Conservation (phyloP, 2,797 vertebrate genomes). For the Hyperoplus immaculatus region DNA sequence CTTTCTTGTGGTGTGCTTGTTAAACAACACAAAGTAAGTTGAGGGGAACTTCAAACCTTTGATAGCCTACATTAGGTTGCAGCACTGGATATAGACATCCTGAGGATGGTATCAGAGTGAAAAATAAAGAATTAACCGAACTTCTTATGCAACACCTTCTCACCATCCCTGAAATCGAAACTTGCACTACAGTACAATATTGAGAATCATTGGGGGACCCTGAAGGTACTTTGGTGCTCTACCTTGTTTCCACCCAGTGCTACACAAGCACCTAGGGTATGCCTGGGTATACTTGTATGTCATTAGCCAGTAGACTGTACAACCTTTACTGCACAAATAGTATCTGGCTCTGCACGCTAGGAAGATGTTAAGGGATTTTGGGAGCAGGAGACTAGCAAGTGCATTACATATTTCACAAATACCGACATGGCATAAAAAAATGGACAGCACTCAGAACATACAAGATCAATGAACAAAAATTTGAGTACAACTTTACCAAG, state of each 20-base stretch:
- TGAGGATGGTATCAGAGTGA: neutral
- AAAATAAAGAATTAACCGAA: constrained; percentile 19
- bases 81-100: constrained; percentile 20
- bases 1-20: constrained; percentile 25
- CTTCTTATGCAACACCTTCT: constrained; percentile 22
- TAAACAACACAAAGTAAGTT: constrained; percentile 16
- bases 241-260: constrained; percentile 4
- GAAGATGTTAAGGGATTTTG: constrained; percentile 30
- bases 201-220: neutral
- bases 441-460: constrained; percentile 3
- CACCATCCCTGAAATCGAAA: constrained; percentile 4
- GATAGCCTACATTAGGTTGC: constrained; percentile 6
- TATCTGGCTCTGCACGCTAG: constrained; percentile 3
- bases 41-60: constrained; percentile 22
- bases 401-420: constrained; percentile 40
- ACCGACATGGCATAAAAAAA: constrained; percentile 11
- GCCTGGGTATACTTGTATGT: constrained; percentile 13
- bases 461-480: constrained; percentile 19
- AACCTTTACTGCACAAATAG: constrained; percentile 32
- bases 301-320: constrained; percentile 26
- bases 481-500: neutral
- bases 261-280: constrained; percentile 8
- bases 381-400: constrained; percentile 32
- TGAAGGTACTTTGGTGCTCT: constrained; percentile 9
- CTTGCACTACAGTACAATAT: neutral